phyloP scores from a whole-genome alignment of 2,113 vertebrate genomes.

The Centropristis striata region DNA sequence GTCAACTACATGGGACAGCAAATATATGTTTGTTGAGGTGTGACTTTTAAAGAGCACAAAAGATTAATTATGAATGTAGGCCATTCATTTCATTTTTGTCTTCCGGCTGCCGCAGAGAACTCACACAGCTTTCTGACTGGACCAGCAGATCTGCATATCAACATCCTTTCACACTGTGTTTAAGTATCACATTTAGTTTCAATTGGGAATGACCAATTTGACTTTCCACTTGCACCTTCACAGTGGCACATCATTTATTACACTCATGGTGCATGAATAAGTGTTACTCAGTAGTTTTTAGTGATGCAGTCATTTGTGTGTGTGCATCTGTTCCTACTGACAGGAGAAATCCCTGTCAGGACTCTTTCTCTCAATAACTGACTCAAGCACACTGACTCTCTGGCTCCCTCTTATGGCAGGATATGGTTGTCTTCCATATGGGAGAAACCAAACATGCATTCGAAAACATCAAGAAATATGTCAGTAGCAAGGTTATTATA shows the following conservation, averaged over 20 bases:
- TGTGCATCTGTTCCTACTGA: neutral
- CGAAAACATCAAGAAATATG: neutral
- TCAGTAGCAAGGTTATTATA: too few species aligned
- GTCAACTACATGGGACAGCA: too few species aligned
- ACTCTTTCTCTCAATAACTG: too few species aligned
- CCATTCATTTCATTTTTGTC: neutral
- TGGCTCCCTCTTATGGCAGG: slow-evolving; percentile 40
- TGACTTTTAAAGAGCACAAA: too few species aligned
- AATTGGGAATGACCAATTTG: neutral
- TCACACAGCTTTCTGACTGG: neutral
- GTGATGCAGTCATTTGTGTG: too few species aligned
- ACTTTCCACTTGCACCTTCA: neutral
- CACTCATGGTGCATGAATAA: neutral
- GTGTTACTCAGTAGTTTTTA: neutral
- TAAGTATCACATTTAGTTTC: neutral
- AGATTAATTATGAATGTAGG: neutral
- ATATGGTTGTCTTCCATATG: neutral
- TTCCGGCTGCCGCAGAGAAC: neutral
- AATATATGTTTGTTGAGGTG: neutral
- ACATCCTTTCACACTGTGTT: neutral
- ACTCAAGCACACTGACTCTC: neutral
- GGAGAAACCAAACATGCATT: neutral
- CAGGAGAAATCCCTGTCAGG: too few species aligned
- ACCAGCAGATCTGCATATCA: neutral
- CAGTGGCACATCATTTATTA: neutral